phyloP scores from a whole-genome alignment of 2,113 vertebrate genomes.

The Corapipo altera region DNA sequence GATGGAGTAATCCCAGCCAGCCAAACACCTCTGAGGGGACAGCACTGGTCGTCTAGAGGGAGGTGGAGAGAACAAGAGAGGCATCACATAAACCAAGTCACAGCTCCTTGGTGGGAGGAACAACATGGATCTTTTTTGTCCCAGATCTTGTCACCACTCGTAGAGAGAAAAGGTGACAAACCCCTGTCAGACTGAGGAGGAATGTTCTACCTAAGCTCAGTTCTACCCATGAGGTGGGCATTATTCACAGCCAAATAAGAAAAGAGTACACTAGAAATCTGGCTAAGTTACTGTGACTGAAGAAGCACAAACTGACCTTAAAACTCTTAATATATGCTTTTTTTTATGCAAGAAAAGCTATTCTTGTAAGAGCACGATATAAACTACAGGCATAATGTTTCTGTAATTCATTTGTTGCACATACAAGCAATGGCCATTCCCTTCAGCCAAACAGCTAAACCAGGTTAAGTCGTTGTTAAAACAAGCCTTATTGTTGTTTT shows the following conservation, averaged over 20 bases:
- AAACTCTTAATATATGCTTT: neutral
- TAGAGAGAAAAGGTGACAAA: neutral
- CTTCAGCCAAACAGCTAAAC: neutral
- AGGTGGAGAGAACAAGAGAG: neutral
- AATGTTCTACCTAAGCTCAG: neutral
- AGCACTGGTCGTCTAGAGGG: neutral
- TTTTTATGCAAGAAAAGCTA: neutral
- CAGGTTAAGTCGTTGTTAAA: neutral
- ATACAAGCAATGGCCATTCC: neutral
- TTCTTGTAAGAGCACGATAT: neutral
- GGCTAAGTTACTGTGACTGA: neutral
- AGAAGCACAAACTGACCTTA: neutral
- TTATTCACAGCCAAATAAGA: neutral
- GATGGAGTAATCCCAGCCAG: neutral
- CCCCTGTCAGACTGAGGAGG: neutral
- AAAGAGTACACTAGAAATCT: neutral
- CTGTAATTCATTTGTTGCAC: neutral
- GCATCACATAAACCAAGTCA: neutral
- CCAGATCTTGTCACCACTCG: neutral
- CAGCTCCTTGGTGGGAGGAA: neutral
- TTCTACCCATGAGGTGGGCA: neutral
- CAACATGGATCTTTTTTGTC: rapidly evolving
- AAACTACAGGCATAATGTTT: neutral
- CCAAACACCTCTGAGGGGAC: neutral
- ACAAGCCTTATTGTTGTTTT: neutral